Evolutionary conservation across 2,113 vertebrate species (phyloP).

Genomic region (Pluvialis apricaria): DNA sequence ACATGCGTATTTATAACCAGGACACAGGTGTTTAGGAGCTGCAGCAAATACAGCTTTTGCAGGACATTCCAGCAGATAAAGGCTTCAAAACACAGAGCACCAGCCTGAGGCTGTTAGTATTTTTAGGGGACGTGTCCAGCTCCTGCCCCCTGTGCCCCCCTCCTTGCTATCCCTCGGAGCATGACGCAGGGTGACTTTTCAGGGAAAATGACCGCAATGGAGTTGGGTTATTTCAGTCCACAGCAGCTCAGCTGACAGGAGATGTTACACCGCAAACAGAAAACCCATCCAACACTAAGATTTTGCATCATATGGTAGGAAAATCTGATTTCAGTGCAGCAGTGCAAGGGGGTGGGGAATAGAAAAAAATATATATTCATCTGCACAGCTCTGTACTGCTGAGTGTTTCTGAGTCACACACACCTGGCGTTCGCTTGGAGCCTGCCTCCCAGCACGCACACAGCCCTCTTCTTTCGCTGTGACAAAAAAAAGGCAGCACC

Average conservation of each 20-base stretch:
- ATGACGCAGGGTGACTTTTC: conserved; percentile 50
- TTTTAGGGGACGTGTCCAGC: background rate
- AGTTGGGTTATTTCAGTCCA: conserved; percentile 55
- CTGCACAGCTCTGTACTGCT: background rate
- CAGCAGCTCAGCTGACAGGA: conserved; percentile 66
- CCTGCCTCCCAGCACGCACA: conserved; percentile 19
- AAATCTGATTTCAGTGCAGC: conserved; percentile 71
- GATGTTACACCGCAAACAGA: conserved; percentile 65
- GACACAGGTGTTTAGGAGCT: background rate
- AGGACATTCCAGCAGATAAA: conserved; percentile 36
- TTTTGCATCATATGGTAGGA: conserved; percentile 67
- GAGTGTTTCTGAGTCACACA: conserved; percentile 63
- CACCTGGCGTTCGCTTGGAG: conserved; percentile 55
- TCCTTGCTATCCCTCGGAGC: background rate
- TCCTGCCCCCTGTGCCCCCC: background rate
- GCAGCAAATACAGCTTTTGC: background rate
- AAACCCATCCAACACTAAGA: conserved; percentile 1
- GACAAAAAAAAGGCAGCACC: background rate
- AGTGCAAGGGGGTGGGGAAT: conserved; percentile 25
- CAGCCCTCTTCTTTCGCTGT: background rate
- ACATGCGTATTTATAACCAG: conserved; percentile 5
- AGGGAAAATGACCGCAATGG: conserved; percentile 42
- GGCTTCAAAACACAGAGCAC: conserved; percentile 14
- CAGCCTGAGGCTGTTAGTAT: background rate
- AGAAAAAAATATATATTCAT: conserved; percentile 45